Percentiles rank a stretch among this genome's conserved stretches.
phyloP scores from a whole-genome alignment of 2,797 vertebrate genomes.

The Manis javanica region DNA sequence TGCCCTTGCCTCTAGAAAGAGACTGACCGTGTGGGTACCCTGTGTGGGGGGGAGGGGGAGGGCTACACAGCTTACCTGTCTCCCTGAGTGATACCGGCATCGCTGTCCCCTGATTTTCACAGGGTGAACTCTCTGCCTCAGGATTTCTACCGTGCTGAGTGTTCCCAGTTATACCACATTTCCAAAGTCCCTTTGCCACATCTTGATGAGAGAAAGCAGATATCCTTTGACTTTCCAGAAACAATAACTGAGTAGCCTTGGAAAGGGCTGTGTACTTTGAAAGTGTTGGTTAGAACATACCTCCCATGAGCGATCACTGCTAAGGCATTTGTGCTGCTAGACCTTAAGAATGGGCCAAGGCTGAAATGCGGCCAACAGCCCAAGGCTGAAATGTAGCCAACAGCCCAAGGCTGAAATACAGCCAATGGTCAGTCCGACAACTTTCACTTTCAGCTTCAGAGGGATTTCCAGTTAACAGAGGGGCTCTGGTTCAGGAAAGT shows the following conservation, averaged over 20 bases:
- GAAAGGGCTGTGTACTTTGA: not conserved
- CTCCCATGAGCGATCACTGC: not conserved
- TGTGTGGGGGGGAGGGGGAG: not conserved
- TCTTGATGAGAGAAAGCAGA: not conserved
- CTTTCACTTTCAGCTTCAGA: not conserved
- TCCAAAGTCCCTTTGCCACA: not conserved
- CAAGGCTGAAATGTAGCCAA: not conserved
- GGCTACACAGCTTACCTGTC: not conserved
- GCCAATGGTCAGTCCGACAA: not conserved
- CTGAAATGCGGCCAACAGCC: not conserved
- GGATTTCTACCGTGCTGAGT: not conserved
- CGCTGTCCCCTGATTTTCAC: no score
- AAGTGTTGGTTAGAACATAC: not conserved
- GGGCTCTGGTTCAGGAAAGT: not conserved
- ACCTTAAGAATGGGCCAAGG: not conserved
- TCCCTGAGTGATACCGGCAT: not conserved
- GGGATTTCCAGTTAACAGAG: not conserved
- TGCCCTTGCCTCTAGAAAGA: not conserved
- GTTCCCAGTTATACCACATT: not conserved
- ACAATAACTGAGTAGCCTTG: not conserved
- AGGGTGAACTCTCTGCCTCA: not conserved
- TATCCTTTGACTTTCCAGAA: not conserved
- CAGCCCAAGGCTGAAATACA: not conserved
- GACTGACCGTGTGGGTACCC: fast-evolving
- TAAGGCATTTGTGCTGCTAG: not conserved